Evolutionary conservation across 2,888 invertebrate genomes (phyloP).

Genomic region (Habrosyne pyritoides): DNA sequence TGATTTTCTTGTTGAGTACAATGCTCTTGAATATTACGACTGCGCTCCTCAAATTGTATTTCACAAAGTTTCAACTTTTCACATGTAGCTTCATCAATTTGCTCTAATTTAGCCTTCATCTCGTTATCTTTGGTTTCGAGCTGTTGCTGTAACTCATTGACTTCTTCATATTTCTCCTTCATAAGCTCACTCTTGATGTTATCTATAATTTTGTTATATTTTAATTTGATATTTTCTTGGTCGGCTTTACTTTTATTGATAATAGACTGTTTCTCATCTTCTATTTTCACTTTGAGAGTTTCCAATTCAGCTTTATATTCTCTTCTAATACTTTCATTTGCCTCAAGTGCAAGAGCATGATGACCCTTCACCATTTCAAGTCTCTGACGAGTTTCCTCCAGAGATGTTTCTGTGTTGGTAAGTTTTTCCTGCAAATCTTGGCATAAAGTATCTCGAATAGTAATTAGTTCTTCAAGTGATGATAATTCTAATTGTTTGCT

Average conservation of each 20-base stretch:
- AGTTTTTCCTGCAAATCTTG: slow-evolving; percentile 75
- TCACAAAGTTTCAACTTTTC: slow-evolving; percentile 76
- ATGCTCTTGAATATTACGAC: slow-evolving; percentile 63
- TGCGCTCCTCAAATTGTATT: slow-evolving; percentile 77
- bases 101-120: slow-evolving; percentile 76
- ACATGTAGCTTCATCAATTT: slow-evolving; percentile 71
- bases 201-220: slow-evolving; percentile 62
- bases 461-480: slow-evolving; percentile 72
- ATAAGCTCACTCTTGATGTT: slow-evolving; percentile 59
- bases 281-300: slow-evolving; percentile 68
- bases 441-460: slow-evolving; percentile 72
- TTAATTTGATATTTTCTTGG: slow-evolving; percentile 63
- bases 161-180: slow-evolving; percentile 64
- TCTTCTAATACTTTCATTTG: slow-evolving; percentile 77
- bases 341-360: slow-evolving; percentile 76
- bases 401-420: slow-evolving; percentile 56
- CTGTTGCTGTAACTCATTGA: slow-evolving; percentile 62
- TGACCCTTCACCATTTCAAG: slow-evolving; percentile 80
- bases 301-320: slow-evolving; percentile 78
- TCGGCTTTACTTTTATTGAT: slow-evolving; percentile 64
- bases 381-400: slow-evolving; percentile 72
- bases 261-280: slow-evolving; percentile 73
- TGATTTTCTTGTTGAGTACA: slow-evolving; percentile 63
- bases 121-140: slow-evolving; percentile 62
- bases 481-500: slow-evolving; percentile 70